Evolutionary conservation across 2,113 vertebrate genomes (phyloP).

Genomic region (Syrrhaptes paradoxus): DNA sequence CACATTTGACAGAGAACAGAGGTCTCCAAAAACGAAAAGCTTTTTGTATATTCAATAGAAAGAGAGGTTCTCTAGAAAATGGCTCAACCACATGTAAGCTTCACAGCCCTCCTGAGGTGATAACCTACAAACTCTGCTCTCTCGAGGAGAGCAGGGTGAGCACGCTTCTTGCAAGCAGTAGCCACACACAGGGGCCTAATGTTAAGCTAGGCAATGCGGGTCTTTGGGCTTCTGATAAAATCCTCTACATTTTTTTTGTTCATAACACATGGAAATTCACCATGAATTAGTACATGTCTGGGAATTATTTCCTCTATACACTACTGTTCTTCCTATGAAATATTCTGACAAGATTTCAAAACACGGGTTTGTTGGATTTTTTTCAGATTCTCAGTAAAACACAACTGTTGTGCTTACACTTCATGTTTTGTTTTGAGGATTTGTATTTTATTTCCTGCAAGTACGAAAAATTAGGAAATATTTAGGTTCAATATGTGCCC

Average conservation of each 20-base stretch:
- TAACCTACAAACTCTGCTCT: background rate
- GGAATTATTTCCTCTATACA: background rate
- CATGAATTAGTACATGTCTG: background rate
- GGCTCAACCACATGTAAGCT: fast-evolving
- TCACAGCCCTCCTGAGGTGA: background rate
- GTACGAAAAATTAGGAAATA: background rate
- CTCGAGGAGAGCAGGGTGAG: background rate
- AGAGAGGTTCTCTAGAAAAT: background rate
- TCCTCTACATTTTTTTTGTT: background rate
- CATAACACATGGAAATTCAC: background rate
- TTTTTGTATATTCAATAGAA: background rate
- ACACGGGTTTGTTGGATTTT: background rate
- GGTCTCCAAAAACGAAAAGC: background rate
- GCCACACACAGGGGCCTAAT: background rate
- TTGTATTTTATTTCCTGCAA: background rate
- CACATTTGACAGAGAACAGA: background rate
- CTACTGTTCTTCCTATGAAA: background rate
- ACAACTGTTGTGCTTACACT: background rate
- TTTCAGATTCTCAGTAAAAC: background rate
- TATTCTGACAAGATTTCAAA: background rate
- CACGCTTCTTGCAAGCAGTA: background rate
- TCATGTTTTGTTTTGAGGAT: background rate
- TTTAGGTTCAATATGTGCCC: background rate
- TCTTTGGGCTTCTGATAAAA: background rate
- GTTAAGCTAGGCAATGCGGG: background rate